Evolutionary conservation across 2,797 vertebrate genomes (phyloP), one percentile per base, ranked within the genome.

Genomic region (Mus caroli): DNA sequence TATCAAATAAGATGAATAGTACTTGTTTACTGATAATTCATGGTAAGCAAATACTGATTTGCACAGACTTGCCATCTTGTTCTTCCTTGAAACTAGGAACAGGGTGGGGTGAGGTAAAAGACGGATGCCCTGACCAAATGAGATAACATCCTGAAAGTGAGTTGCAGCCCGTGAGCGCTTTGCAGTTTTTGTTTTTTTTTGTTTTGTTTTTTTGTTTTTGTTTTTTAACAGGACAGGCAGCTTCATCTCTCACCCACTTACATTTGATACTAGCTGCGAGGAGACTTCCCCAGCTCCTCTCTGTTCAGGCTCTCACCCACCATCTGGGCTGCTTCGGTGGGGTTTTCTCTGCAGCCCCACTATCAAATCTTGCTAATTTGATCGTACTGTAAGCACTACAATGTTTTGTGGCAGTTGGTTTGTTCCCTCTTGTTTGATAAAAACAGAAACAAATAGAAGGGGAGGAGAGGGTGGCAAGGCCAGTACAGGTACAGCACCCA

Each of bases 21-120:
- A 91, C 46, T 73, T 96, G 37, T 67, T 91, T 75, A 91, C 50
- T 93, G 92, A 77, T 96, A 67, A 86, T 56, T 90, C 56, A 86
- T 26, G 24, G 80, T 93, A 82, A 93, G 37, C 60, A 90, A 90
- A 92, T 69, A 67, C 56, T 93, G 40, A 93, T 92, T 96, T 90
- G 34, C 46, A 43, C 43, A 64, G 78, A 60, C 69, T 83, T 58
- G 50, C 37, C 67, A 19, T 86, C 34, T 12, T 56, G 60, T 50
- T 96, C 60, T 84, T 93, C 62, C 67, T 77, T 92, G 75, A 88
- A 82, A 92, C 71, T 76, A 20, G 88, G 78, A 83, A 94, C 71
- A 50, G 22, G 58, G 28, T 85, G 77, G 54, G 19, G n/a, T 85
- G 11, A 94, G 46, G 86, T 3, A 14, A 79, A 80, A 84, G 67